A percentile compares a stretch with the other conserved stretches of the same genome.
These are phyloP conservation scores for Cephus rjabovi DNA, from an alignment of 2,888 invertebrate genomes.

Conservation along the genomic window DNA sequence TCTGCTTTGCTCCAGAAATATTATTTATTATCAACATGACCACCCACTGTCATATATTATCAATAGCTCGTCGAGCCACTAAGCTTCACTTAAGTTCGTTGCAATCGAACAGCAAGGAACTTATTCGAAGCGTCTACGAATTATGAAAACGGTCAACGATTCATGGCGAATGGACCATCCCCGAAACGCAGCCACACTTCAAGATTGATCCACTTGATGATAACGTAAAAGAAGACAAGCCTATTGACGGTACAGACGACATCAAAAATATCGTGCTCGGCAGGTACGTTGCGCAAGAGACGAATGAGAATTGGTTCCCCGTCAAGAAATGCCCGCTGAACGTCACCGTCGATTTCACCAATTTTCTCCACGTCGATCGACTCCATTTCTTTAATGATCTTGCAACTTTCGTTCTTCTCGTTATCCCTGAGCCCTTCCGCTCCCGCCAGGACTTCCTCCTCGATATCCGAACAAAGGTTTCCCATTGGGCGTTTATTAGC, in stretches of 20 bases:
- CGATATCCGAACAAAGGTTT: neutral
- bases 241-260: slow-evolving; percentile 47
- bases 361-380: neutral
- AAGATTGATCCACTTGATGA: slow-evolving; percentile 53
- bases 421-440: neutral
- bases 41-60: neutral
- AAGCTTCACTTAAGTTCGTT: neutral
- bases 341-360: neutral
- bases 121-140: neutral
- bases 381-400: neutral
- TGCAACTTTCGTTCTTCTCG: neutral
- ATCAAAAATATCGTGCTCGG: slow-evolving; percentile 38
- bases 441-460: neutral
- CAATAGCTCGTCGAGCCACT: neutral
- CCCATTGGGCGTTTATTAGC: neutral
- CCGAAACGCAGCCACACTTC: slow-evolving; percentile 46
- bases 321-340: slow-evolving; percentile 27
- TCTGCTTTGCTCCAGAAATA: too few relatives aligned
- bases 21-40: too few relatives aligned
- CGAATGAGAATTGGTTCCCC: slow-evolving; percentile 46
- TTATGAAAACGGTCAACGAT: slow-evolving; percentile 14
- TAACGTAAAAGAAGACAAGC: slow-evolving; percentile 47
- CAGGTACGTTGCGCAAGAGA: slow-evolving; percentile 38
- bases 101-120: slow-evolving; percentile 2
- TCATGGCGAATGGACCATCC: slow-evolving; percentile 31